Conservation (phyloP, 2,888 invertebrate species). For the Blastobasis lacticolella region DNA sequence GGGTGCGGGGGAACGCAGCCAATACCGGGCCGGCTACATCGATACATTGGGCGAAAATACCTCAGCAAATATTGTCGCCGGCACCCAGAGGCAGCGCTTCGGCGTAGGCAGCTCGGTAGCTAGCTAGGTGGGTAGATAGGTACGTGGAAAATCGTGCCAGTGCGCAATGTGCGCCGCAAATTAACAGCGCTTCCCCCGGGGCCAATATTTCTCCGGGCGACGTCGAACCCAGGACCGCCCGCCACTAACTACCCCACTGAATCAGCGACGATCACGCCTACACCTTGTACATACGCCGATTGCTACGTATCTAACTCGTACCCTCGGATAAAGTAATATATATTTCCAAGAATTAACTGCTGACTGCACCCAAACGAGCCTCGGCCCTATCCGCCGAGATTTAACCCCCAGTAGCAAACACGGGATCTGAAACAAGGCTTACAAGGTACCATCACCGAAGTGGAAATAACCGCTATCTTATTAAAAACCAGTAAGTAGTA, state of each 20-base stretch:
- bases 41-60: constrained; percentile 23
- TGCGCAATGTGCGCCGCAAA: constrained; percentile 62
- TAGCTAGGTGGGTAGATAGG: constrained; percentile 23
- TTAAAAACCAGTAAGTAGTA: too few species aligned
- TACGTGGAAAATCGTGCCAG: constrained; percentile 61
- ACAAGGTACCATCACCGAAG: too few species aligned
- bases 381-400: constrained; percentile 17
- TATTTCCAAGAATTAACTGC: constrained; percentile 50
- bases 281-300: constrained; percentile 70
- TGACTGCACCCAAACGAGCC: constrained; percentile 37
- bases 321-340: constrained; percentile 62
- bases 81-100: constrained; percentile 5
- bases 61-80: constrained; percentile 32
- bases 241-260: constrained; percentile 71
- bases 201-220: constrained; percentile 68
- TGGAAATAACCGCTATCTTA: too few species aligned
- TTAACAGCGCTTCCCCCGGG: constrained; percentile 66
- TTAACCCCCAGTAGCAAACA: constrained; percentile 1
- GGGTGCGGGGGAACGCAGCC: too few species aligned
- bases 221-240: constrained; percentile 67
- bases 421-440: too few species aligned
- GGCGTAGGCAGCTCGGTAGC: neutral
- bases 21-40: too few species aligned
- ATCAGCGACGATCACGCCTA: constrained; percentile 73
- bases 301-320: constrained; percentile 53